Evolutionary conservation across 2,113 vertebrate genomes (phyloP).

Genomic region (Trichechus manatus): DNA sequence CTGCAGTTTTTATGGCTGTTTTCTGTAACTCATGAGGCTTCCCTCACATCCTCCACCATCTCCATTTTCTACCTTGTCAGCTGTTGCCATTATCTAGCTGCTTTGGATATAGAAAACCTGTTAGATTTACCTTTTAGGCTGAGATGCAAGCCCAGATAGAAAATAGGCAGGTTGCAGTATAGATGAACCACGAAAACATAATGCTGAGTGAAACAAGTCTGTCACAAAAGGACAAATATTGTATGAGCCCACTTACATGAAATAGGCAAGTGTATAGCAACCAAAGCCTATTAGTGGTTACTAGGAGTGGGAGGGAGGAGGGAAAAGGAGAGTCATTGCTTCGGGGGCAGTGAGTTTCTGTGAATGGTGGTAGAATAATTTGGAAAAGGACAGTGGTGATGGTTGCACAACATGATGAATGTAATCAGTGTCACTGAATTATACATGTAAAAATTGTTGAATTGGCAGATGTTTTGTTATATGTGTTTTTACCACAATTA

Average conservation of each 20-base stretch:
- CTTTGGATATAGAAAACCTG: conserved; percentile 48
- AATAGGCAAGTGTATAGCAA: neutral
- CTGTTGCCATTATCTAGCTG: neutral
- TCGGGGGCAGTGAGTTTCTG: neutral
- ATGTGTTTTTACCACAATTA: neutral
- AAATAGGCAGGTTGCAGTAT: neutral
- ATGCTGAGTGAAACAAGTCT: neutral
- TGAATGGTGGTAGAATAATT: neutral
- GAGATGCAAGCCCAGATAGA: conserved; percentile 7
- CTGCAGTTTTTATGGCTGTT: conserved; percentile 39
- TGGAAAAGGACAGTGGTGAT: neutral
- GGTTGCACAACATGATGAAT: neutral
- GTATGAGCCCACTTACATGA: neutral
- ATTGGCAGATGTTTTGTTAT: neutral
- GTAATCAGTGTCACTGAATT: neutral
- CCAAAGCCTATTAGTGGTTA: neutral
- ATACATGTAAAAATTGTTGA: neutral
- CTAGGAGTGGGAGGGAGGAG: neutral
- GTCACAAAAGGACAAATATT: neutral
- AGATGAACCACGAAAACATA: neutral
- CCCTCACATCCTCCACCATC: neutral
- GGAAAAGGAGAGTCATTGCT: neutral
- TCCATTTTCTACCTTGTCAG: conserved; percentile 1
- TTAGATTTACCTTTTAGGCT: conserved; percentile 44
- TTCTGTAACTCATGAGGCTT: conserved; percentile 42